Evolutionary conservation across 2,113 vertebrate species (phyloP).

Genomic region (Baryphthengus martii): DNA sequence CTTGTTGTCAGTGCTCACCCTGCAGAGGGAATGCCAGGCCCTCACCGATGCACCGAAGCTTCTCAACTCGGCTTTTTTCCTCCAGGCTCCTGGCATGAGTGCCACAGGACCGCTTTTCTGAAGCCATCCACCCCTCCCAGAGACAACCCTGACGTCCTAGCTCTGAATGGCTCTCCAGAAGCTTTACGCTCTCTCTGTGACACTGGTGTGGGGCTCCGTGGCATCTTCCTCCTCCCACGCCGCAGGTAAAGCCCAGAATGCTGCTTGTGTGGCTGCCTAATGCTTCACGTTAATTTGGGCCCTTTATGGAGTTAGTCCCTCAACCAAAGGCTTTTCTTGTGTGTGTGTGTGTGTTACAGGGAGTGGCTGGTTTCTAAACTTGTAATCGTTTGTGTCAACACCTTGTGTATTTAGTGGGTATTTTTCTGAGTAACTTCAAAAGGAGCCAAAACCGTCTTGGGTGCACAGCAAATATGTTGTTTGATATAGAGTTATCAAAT

Average conservation of each 20-base stretch:
- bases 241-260: constrained; percentile 31
- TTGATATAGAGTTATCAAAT: neutral
- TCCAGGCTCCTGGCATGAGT: neutral
- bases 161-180: neutral
- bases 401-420: neutral
- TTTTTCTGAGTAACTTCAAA: neutral
- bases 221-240: neutral
- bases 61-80: neutral
- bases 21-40: neutral
- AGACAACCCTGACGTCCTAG: neutral
- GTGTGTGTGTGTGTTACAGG: neutral
- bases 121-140: fast-evolving
- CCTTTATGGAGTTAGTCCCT: neutral
- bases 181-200: neutral
- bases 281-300: fast-evolving
- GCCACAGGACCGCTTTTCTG: neutral
- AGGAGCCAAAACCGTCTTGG: neutral
- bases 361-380: neutral
- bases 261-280: fast-evolving
- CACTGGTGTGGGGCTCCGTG: neutral
- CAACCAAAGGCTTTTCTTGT: neutral
- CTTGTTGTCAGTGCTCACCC: neutral
- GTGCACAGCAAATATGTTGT: neutral
- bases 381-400: fast-evolving
- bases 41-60: fast-evolving